phyloP scores from a whole-genome alignment of 2,888 invertebrate genomes.

The Caenorhabditis japonica region DNA sequence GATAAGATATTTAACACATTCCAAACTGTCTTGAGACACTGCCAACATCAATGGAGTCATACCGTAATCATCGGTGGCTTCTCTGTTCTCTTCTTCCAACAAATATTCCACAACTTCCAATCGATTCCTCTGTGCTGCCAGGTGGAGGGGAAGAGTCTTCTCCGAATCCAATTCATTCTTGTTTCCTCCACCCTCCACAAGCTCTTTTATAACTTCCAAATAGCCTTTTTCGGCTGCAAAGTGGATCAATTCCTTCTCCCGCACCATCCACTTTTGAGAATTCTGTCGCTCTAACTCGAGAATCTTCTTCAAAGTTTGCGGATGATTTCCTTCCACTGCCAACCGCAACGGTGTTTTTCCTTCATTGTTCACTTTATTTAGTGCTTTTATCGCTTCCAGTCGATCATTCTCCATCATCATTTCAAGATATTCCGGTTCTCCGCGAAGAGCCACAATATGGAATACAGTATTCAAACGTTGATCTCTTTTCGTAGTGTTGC shows the following conservation, averaged over 20 bases:
- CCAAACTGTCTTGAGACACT: slow-evolving; percentile 37
- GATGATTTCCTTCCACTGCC: slow-evolving; percentile 63
- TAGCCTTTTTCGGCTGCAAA: slow-evolving; percentile 58
- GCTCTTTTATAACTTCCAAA: slow-evolving; percentile 42
- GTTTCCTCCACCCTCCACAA: slow-evolving; percentile 48
- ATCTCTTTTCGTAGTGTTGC: slow-evolving; percentile 84
- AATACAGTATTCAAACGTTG: slow-evolving; percentile 41
- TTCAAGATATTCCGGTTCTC: slow-evolving; percentile 39
- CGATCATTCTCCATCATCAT: slow-evolving; percentile 39
- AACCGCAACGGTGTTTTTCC: slow-evolving; percentile 58
- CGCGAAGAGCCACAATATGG: slow-evolving; percentile 51
- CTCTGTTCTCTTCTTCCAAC: slow-evolving; percentile 36
- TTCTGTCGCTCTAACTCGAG: slow-evolving; percentile 38
- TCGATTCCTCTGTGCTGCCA: slow-evolving; percentile 60
- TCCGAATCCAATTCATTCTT: slow-evolving; percentile 28
- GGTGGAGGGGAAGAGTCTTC: slow-evolving; percentile 55
- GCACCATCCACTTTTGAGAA: slow-evolving; percentile 21
- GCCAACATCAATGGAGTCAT: slow-evolving; percentile 60
- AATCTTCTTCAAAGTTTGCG: slow-evolving; percentile 49
- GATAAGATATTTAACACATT: slow-evolving; percentile 49
- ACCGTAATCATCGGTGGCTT: slow-evolving; percentile 46
- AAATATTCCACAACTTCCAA: slow-evolving; percentile 53
- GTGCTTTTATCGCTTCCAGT: slow-evolving; percentile 19
- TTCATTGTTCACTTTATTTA: slow-evolving; percentile 57
- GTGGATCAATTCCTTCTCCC: slow-evolving; percentile 54